Evolutionary conservation across 2,113 vertebrate genomes (phyloP).

Genomic region (Plestiodon gilberti): DNA sequence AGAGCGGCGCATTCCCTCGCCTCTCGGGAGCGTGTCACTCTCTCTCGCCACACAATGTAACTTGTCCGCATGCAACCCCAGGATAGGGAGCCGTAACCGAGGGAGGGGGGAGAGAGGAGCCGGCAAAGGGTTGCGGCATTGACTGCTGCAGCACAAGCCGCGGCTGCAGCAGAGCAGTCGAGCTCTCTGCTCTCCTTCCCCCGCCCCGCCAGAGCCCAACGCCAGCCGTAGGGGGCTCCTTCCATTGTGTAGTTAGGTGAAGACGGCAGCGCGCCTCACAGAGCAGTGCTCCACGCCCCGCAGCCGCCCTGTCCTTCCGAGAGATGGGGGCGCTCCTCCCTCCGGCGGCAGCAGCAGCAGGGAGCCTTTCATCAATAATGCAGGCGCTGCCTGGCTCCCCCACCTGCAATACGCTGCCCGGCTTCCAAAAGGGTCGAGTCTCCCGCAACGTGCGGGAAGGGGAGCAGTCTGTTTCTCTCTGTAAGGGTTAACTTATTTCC

Average conservation of each 20-base stretch:
- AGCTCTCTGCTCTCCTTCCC: constrained; percentile 15
- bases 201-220: not conserved
- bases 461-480: not conserved
- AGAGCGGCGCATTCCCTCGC: not conserved
- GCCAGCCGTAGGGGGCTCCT: constrained; percentile 3
- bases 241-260: constrained; percentile 57
- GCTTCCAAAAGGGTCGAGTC: not conserved
- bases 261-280: not conserved
- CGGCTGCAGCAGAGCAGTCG: constrained; percentile 36
- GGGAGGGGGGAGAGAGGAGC: not conserved
- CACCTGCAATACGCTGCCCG: constrained; percentile 28
- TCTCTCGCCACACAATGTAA: not conserved
- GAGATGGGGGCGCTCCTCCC: not conserved
- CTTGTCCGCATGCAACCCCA: not conserved
- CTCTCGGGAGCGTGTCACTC: not conserved
- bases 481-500: not conserved
- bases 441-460: not conserved
- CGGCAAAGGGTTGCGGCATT: constrained; percentile 43
- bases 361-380: constrained; percentile 22
- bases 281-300: not conserved
- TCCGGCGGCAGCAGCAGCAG: not conserved
- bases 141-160: constrained; percentile 24
- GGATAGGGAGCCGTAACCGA: not conserved
- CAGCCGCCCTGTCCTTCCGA: not conserved
- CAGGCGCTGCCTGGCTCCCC: constrained; percentile 25